Evolutionary conservation across 2,113 vertebrate genomes (phyloP).

Genomic region (Empidonax traillii): DNA sequence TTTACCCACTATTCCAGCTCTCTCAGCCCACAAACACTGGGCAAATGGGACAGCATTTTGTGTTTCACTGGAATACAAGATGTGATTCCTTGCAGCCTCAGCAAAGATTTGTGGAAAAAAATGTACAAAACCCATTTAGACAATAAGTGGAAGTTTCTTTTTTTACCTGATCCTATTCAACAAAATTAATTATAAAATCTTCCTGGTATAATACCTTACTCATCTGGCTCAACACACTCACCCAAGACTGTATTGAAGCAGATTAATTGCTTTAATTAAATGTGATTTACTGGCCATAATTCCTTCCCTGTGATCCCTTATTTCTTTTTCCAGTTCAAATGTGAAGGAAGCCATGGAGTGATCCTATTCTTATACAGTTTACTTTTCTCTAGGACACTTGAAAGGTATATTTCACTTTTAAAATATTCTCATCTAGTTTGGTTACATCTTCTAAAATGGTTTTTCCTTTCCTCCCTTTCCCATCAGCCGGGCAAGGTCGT

Average conservation of each 20-base stretch:
- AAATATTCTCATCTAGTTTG: not conserved
- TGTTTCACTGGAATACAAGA: not conserved
- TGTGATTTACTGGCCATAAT: not conserved
- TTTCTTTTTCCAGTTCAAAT: conserved; percentile 76
- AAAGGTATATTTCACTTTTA: conserved; percentile 70
- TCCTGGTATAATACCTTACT: not conserved
- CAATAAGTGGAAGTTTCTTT: not conserved
- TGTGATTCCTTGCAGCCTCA: not conserved
- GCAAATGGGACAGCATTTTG: not conserved
- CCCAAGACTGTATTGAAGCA: not conserved
- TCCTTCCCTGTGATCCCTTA: not conserved
- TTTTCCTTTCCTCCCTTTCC: not conserved
- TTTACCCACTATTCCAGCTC: not conserved
- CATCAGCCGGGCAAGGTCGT: accelerated
- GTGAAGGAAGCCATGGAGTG: conserved; percentile 80
- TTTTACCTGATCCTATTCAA: not conserved
- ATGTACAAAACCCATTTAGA: not conserved
- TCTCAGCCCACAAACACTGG: not conserved
- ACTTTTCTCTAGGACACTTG: conserved; percentile 83
- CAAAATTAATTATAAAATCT: not conserved
- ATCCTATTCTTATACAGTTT: conserved; percentile 90
- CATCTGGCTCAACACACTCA: not conserved
- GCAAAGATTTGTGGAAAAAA: not conserved
- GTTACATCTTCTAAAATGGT: not conserved
- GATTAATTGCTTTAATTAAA: not conserved